Base-by-base conservation (phyloP, 2,797 vertebrate species). In the Micrastur ruficollis region DNA sequence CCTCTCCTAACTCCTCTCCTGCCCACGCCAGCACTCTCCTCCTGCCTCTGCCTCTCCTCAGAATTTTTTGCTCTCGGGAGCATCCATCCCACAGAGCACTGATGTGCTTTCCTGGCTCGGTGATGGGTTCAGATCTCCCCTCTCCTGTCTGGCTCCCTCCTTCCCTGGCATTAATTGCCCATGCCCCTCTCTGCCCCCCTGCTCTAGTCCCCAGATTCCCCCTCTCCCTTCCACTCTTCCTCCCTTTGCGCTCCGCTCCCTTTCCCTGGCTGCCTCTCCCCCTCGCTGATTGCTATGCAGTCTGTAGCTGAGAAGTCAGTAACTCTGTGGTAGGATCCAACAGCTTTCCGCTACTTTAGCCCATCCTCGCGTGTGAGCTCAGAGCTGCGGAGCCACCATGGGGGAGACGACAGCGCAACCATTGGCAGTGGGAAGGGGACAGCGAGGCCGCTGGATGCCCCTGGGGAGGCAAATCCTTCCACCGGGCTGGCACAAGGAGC, bases 321-420 rank as follows among this genome's bases (percentile, higher is more conserved):
- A 97, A 98, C 97, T 98, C 97, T 9, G 93, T 96, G 95, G 95
- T 96, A 97, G 95, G 96, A 97, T 97, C 95, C 97, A 96, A 97
- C 97, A 96, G 98, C 98, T 98, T 97, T 97, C 96, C 72, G 91
- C 98, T 98, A 98, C 98, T 98, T 98, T 98, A 98, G 98, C 98
- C 98, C 98, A 98, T 98, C 98, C 98, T 98, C 90, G 78, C 91
- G 81, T 97, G 98, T 98, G 98, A 98, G 97, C 98, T 97, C 97
- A 97, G 96, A 97, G 96, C 95, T 95, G 96, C 86, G 31, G 94
- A 97, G 90, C 95, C 36, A n/a, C 86, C 76, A 14, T 67, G 87
- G 95, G 90, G 95, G 92, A 95, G 93, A 92, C 5, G 5, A 73
- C 70, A 96, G 89, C 44, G 15, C 90, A 82, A 31, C 82, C 94